phyloP scores from a whole-genome alignment of 2,113 vertebrate genomes.

The Callaeas wilsoni region DNA sequence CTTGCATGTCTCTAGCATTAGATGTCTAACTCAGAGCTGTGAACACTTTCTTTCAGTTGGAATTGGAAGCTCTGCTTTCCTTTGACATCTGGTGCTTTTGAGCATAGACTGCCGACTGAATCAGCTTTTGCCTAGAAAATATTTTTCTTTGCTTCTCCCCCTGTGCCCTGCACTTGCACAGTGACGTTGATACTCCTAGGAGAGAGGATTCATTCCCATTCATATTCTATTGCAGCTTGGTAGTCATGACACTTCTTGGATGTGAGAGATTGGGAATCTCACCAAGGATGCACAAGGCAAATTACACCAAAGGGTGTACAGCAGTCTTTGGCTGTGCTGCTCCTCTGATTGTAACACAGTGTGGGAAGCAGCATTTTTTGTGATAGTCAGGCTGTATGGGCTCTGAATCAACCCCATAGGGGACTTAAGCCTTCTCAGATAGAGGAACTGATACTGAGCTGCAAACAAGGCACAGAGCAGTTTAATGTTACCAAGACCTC shows the following conservation, averaged over 20 bases:
- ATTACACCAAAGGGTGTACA: not conserved
- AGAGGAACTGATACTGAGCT: not conserved
- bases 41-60: not conserved
- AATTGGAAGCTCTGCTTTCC: not conserved
- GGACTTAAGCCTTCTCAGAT: not conserved
- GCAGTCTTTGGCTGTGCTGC: not conserved
- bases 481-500: not conserved
- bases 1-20: not conserved
- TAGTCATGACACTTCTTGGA: not conserved
- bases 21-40: not conserved
- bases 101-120: not conserved
- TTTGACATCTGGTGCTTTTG: not conserved
- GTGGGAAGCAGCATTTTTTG: not conserved
- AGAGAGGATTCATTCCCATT: not conserved
- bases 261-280: not conserved
- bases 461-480: not conserved
- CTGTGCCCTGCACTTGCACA: not conserved
- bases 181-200: not conserved
- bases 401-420: not conserved
- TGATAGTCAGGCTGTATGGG: rapidly evolving
- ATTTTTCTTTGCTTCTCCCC: not conserved
- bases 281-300: not conserved
- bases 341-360: not conserved
- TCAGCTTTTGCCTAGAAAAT: not conserved
- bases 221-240: not conserved